Evolutionary conservation across 2,113 vertebrate species (phyloP).

Genomic region (Brachyistius frenatus): DNA sequence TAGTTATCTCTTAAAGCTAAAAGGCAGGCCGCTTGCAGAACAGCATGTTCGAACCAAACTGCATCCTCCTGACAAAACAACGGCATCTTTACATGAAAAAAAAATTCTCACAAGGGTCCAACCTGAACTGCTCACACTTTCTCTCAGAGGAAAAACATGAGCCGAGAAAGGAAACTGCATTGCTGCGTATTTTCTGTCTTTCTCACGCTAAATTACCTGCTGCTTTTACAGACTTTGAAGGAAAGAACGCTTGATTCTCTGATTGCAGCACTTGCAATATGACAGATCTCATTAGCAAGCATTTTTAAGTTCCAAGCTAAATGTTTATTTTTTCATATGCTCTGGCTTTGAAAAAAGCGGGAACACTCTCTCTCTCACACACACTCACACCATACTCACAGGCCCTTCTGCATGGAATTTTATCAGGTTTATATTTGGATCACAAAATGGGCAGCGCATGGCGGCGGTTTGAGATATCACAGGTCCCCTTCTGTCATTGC

Average conservation of each 20-base stretch:
- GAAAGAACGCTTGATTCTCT: conserved; percentile 49
- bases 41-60: conserved; percentile 44
- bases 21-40: background rate
- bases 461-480: conserved; percentile 70
- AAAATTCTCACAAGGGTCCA: conserved; percentile 38
- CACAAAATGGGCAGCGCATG: conserved; percentile 38
- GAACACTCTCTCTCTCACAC: conserved; percentile 27
- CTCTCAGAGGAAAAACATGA: conserved; percentile 30
- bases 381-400: conserved; percentile 59
- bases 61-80: conserved; percentile 20
- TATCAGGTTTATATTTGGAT: conserved; percentile 84
- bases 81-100: conserved; percentile 44
- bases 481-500: conserved; percentile 62
- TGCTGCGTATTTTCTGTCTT: conserved; percentile 19
- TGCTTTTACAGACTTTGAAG: conserved; percentile 49
- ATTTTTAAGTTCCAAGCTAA: conserved; percentile 74
- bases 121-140: conserved; percentile 39
- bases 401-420: conserved; percentile 63
- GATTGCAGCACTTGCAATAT: conserved; percentile 51
- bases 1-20: conserved; percentile 45
- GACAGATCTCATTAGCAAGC: conserved; percentile 62
- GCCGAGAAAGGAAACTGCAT: conserved; percentile 14
- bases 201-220: conserved; percentile 61
- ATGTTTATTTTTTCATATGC: conserved; percentile 77
- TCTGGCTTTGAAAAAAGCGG: conserved; percentile 61